Percentiles rank a stretch among this genome's conserved stretches.
Evolutionary conservation across 2,888 invertebrate genomes (phyloP).

Genomic region (Monochamus alternatus): DNA sequence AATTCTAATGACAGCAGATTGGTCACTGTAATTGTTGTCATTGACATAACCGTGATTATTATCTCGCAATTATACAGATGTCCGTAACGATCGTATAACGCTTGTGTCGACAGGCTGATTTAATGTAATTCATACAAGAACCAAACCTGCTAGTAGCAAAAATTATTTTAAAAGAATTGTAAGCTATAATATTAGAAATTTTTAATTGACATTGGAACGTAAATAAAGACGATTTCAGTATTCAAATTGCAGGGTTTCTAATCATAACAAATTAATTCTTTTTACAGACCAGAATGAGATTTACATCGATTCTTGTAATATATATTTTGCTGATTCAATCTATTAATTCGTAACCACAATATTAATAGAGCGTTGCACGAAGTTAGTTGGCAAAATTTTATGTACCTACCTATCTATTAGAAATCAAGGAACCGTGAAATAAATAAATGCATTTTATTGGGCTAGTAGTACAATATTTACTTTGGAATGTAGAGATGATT

Average conservation of each 20-base stretch:
- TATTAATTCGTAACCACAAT: background rate
- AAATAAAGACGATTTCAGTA: too few relatives aligned
- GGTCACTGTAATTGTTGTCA: conserved; percentile 35
- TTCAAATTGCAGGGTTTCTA: too few relatives aligned
- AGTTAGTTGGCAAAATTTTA: background rate
- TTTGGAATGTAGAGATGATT: too few relatives aligned
- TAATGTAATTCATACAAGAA: background rate
- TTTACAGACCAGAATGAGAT: background rate
- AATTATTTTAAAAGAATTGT: background rate
- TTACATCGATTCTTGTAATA: background rate
- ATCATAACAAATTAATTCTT: background rate
- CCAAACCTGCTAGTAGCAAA: background rate
- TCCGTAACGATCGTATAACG: background rate
- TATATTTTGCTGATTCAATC: background rate
- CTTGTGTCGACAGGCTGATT: background rate
- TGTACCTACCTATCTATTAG: background rate
- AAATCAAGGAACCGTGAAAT: background rate
- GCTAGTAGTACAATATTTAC: too few relatives aligned
- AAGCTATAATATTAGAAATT: background rate
- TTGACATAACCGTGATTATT: conserved; percentile 32
- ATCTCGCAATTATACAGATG: conserved; percentile 3
- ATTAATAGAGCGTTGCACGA: background rate
- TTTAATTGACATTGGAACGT: too few relatives aligned
- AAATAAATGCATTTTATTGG: background rate
- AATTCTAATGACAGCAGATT: conserved; percentile 46